These are phyloP conservation scores for Galagoides demidoff DNA, from an alignment of 2,797 vertebrate species.

Conservation along the genomic window DNA sequence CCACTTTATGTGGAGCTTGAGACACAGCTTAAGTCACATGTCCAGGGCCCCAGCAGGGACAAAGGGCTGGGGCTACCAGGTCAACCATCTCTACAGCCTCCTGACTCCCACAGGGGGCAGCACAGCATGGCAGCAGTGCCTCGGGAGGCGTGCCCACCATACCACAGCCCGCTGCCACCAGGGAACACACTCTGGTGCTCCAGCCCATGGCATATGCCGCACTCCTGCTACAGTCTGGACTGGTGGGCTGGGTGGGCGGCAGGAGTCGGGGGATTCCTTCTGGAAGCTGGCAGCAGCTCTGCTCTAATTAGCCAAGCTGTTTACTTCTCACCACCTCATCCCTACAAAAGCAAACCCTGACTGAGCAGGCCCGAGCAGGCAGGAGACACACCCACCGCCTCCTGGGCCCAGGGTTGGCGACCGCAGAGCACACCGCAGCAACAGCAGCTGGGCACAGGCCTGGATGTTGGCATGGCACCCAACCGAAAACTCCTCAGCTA, in stretches of 20 bases:
- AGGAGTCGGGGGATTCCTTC: neutral
- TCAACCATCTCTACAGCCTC: no score
- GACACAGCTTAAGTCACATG: neutral
- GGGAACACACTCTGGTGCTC: neutral
- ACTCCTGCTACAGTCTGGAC: neutral
- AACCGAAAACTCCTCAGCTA: neutral
- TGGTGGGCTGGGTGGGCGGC: neutral
- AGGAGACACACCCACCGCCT: neutral
- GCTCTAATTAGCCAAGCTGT: conserved; percentile 62
- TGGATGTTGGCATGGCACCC: neutral
- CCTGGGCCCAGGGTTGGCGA: no score
- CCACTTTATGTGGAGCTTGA: neutral
- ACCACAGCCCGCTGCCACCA: rapidly evolving
- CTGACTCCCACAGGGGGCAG: rapidly evolving
- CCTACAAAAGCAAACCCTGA: conserved; percentile 59
- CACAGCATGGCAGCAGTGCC: rapidly evolving
- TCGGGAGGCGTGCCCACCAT: neutral
- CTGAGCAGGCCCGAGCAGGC: conserved; percentile 73
- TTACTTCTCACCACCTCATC: conserved; percentile 64
- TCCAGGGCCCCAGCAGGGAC: neutral
- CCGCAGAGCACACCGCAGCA: neutral
- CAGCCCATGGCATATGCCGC: neutral
- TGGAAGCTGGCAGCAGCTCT: conserved; percentile 52
- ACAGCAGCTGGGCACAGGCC: neutral
- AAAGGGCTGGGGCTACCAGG: neutral